phyloP scores from a whole-genome alignment of 1,140 invertebrate genomes.

The Mylabris phalerata region DNA sequence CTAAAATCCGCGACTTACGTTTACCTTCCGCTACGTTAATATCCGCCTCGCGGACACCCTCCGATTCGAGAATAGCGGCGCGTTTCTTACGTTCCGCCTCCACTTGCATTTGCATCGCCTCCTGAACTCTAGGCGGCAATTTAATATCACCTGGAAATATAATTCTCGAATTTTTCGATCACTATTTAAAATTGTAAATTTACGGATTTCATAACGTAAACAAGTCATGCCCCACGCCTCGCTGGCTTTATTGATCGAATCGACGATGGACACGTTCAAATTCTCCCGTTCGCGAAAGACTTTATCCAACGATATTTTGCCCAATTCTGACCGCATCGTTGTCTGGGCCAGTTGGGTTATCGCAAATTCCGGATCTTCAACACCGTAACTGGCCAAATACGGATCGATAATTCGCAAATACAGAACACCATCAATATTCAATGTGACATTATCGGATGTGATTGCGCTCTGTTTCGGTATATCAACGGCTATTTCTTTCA shows the following conservation, averaged over 20 bases:
- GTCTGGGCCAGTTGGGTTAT: conserved; percentile 98
- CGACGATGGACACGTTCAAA: conserved; percentile 93
- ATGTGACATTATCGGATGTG: conserved; percentile 93
- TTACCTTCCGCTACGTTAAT: conserved; percentile 98
- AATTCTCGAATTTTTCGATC: conserved; percentile 12
- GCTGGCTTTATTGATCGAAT: conserved; percentile 96
- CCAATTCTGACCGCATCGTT: conserved; percentile 97
- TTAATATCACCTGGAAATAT: conserved; percentile 75
- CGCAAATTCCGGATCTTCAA: conserved; percentile 99
- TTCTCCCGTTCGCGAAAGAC: conserved; percentile 95
- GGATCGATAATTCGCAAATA: conserved; percentile 92
- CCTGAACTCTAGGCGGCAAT: conserved; percentile 86
- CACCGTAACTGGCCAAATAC: conserved; percentile 93
- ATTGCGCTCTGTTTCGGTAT: conserved; percentile 98
- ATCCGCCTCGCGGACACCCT: conserved; percentile 88
- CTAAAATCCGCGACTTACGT: conserved; percentile 82
- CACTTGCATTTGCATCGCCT: conserved; percentile 99
- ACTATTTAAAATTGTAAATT: conserved; percentile 41
- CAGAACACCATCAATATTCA: conserved; percentile 95
- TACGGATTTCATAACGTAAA: conserved; percentile 96
- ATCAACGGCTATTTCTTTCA: conserved; percentile 99
- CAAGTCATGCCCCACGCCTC: conserved; percentile 98
- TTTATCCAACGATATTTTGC: conserved; percentile 96
- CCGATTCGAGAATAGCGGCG: conserved; percentile 94
- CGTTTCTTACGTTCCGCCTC: conserved; percentile 96